Evolutionary conservation across 2,797 vertebrate genomes (phyloP), one percentile per base, ranked within the genome.

Genomic region (Pangasius djambal): DNA sequence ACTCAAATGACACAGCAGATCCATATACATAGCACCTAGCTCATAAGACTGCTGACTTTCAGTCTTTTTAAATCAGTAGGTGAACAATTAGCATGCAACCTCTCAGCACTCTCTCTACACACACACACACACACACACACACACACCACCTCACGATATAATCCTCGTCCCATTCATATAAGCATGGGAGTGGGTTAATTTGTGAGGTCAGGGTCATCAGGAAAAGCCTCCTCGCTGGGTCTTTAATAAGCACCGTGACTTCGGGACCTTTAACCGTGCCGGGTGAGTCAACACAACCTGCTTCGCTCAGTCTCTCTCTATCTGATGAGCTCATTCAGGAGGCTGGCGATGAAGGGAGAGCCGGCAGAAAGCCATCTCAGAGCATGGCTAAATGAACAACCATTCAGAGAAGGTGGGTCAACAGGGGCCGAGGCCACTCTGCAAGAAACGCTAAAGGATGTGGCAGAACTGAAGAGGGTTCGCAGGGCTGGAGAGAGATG

Each of bases 361-460:
- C 44, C 63, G 31, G 65, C 78, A 87, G 70, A 65, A 50, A 91
- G 85, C 44, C 59, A 28, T 70, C 82, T 88, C 70, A 81, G 87
- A 89, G 89, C 83, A n/a, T 69, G 79, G 59, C 81, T 87, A 92
- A 92, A 92, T 90, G 91, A 91, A 90, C 88, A 87, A 87, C 89
- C 89, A 90, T 92, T 91, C 52, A 93, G 78, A 90, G 89, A 90
- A 89, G 90, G 88, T 89, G 88, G 92, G 92, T 93, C 92, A 92
- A 93, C 92, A 91, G 92, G 81, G 90, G 90, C 85, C 79, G 87
- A 70, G 90, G 92, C 90, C 90, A 90, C 89, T 91, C 85, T 40
- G 87, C 90, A 89, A 90, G 90, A 88, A 85, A 77, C 77, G 83
- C 85, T 86, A 87, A 87, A 87, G 69, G 61, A 82, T 85, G 70